A percentile compares a stretch with the other conserved stretches of the same genome.
phyloP scores from a whole-genome alignment of 2,113 vertebrate genomes.

The Himantopus leucocephalus region DNA sequence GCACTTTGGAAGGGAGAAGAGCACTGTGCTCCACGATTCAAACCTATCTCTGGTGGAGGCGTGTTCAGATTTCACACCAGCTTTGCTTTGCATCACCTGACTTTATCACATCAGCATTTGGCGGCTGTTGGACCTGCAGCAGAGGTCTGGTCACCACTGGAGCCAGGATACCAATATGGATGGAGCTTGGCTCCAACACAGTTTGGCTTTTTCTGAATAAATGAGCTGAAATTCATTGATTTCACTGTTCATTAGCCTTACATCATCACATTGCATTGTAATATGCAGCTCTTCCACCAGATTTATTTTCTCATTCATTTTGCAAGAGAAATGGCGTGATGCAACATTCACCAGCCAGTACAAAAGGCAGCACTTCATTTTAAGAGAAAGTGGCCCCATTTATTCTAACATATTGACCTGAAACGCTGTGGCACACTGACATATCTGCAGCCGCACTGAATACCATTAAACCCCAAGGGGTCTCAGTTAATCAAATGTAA shows the following conservation, averaged over 20 bases:
- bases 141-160: not conserved
- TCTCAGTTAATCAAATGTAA: not conserved
- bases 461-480: not conserved
- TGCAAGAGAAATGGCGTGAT: not conserved
- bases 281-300: not conserved
- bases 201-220: not conserved
- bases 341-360: not conserved
- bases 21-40: not conserved
- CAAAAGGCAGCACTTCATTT: not conserved
- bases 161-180: not conserved
- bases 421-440: not conserved
- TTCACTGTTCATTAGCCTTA: not conserved
- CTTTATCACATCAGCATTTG: not conserved
- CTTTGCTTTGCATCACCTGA: not conserved
- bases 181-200: not conserved
- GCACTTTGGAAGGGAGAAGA: not conserved
- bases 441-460: not conserved
- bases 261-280: not conserved
- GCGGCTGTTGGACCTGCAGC: not conserved
- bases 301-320: not conserved
- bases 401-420: slow-evolving; percentile 31
- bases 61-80: not conserved
- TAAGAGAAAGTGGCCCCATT: not conserved
- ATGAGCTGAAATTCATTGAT: not conserved
- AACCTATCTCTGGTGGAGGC: not conserved